phyloP scores from a whole-genome alignment of 1,140 invertebrate species.

The Anthonomus grandis region DNA sequence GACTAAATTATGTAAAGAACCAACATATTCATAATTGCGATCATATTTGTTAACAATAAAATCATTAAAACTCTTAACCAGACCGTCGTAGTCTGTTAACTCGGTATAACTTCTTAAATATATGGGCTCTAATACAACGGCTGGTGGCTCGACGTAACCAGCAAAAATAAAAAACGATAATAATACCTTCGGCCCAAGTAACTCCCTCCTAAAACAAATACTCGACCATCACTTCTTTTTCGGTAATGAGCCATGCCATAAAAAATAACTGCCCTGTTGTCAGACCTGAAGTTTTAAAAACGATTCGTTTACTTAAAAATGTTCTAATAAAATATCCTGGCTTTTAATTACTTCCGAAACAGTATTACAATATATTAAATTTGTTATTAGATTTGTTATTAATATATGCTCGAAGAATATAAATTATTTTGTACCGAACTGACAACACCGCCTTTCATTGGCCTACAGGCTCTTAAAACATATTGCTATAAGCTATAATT shows the following conservation, averaged over 20 bases:
- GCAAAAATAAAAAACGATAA: conserved; percentile 31
- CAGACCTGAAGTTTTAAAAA: background rate
- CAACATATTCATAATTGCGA: too few species aligned
- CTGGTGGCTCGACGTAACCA: conserved; percentile 25
- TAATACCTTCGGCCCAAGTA: conserved; percentile 30
- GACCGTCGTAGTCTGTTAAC: too few species aligned
- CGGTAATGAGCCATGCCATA: conserved; percentile 32
- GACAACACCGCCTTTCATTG: conserved; percentile 17
- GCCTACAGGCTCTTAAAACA: conserved; percentile 38
- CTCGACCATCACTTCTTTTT: conserved; percentile 31
- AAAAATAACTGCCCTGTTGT: conserved; percentile 14
- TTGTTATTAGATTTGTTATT: too few species aligned
- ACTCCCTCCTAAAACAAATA: conserved; percentile 34
- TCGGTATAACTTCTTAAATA: too few species aligned
- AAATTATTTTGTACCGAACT: background rate
- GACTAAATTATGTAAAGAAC: too few species aligned
- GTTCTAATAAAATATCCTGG: too few species aligned
- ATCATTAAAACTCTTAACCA: too few species aligned
- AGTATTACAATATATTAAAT: too few species aligned
- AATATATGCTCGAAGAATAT: too few species aligned
- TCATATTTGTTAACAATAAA: too few species aligned
- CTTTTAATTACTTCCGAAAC: too few species aligned
- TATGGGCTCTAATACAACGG: conserved; percentile 23
- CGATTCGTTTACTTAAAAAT: too few species aligned
- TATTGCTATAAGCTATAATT: conserved; percentile 47